Evolutionary conservation across 2,113 vertebrate genomes (phyloP).

Genomic region (Cryptoleucopteryx plumbea): DNA sequence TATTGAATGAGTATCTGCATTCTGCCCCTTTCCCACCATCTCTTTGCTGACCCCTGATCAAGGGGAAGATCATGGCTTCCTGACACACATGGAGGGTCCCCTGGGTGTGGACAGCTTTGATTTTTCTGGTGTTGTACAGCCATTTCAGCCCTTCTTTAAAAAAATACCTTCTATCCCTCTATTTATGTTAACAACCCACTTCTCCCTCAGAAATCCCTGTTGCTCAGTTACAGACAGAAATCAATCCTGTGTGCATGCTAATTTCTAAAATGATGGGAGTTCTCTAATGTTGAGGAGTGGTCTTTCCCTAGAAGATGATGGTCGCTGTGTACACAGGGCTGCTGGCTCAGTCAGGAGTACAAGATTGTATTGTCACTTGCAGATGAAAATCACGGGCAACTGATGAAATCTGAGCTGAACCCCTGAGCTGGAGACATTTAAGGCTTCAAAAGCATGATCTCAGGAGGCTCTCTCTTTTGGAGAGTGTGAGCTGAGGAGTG

Average conservation of each 20-base stretch:
- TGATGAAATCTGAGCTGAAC: background rate
- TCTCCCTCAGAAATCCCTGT: background rate
- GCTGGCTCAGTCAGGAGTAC: background rate
- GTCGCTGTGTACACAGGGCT: background rate
- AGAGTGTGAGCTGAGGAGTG: background rate
- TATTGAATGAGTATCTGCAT: background rate
- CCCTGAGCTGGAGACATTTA: background rate
- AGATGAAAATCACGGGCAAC: background rate
- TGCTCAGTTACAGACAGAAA: slow-evolving; percentile 25
- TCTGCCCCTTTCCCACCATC: background rate
- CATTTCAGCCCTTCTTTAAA: background rate
- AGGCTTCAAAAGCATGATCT: background rate
- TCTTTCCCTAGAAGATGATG: background rate
- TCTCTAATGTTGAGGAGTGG: background rate
- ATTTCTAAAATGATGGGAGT: background rate
- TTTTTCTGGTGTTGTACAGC: background rate
- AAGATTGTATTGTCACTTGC: background rate
- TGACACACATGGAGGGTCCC: background rate
- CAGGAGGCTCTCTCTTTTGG: background rate
- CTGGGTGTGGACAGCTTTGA: background rate
- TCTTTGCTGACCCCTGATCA: background rate
- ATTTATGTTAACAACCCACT: background rate
- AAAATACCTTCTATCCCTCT: background rate
- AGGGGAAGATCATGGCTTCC: background rate
- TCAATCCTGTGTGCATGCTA: background rate